These are phyloP conservation scores for Dioctria linearis DNA, from an alignment of 2,888 invertebrate genomes.

Conservation along the genomic window DNA sequence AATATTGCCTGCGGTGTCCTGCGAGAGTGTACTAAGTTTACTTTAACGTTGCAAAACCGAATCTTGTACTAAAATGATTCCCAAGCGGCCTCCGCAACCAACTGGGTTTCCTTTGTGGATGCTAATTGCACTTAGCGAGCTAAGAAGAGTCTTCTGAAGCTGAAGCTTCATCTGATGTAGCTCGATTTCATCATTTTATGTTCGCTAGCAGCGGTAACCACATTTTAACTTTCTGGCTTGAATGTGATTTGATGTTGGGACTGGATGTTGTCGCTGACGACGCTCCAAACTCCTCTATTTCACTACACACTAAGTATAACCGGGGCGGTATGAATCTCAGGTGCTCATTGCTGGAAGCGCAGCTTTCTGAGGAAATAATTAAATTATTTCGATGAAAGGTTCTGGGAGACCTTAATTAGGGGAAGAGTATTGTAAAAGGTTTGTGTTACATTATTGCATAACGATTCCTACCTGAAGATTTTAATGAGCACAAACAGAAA, in stretches of 20 bases:
- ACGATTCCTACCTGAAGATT: no score
- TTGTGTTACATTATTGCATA: no score
- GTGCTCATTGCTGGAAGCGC: no score
- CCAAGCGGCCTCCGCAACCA: conserved; percentile 14
- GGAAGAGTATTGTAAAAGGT: no score
- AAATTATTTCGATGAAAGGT: no score
- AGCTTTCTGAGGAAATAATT: no score
- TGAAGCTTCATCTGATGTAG: neutral
- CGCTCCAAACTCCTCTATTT: neutral
- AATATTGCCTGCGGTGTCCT: conserved; percentile 24
- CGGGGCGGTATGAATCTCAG: no score
- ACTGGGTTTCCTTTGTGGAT: conserved; percentile 41
- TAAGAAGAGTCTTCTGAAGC: neutral
- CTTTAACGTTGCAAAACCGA: conserved; percentile 22
- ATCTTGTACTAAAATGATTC: conserved; percentile 26
- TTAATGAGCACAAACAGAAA: no score
- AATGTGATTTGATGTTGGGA: neutral
- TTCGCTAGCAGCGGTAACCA: neutral
- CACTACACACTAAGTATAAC: neutral
- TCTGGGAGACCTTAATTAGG: no score
- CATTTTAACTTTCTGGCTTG: conserved; percentile 17
- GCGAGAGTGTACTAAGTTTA: conserved; percentile 21
- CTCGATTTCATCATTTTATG: conserved; percentile 5
- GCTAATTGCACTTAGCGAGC: conserved; percentile 45
- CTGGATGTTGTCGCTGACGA: conserved; percentile 1